Evolutionary conservation across 2,113 vertebrate genomes (phyloP), one percentile per base, ranked within the genome.

Genomic region (Procavia capensis): DNA sequence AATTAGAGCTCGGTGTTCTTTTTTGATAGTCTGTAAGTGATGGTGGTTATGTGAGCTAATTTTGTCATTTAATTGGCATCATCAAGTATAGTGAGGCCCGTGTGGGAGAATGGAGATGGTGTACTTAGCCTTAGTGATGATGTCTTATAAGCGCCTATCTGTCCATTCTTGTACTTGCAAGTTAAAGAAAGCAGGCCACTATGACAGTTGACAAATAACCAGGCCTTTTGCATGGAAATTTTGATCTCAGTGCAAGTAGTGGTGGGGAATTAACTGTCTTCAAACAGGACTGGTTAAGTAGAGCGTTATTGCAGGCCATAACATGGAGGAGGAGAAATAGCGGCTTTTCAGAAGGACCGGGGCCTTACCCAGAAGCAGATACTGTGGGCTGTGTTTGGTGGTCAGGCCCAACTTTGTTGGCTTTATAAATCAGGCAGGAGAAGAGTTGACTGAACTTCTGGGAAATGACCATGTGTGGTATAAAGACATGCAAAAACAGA

Each of bases 331-430:
- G 31, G 6, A 9, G 16, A 3, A 29, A 20, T 0, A 1, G 66
- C 34, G 2, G 34, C 4, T 47, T 54, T 79, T 47, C 3, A 24
- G 70, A 6, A 17, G 70, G 9, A 17, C 14, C 2, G 34, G 63
- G 39, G 14, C 27, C 29, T 24, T 47, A 50, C 25, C 45, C 1
- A 16, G 19, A 0, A 5, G 17, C 9, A 14, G 14, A 29, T 50
- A 27, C 45, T 78, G 9, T 36, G 43, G 59, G 9, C 25, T 31
- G 14, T 3, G 2, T 6, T 0, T 36, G 80, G 0, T 25, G 47
- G 41, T 2, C 1, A 1, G 22, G 6, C 6, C 34, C 5, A 1
- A 43, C 34, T 34, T 6, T 39, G 9, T 41, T 29, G 68, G 4
- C 16, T 36, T 72, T 41, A 29, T 41, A 70, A 41, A 72, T n/a